A percentile compares a stretch with the other conserved stretches of the same genome.
phyloP scores from a whole-genome alignment of 2,797 vertebrate genomes.

The Poliocrania exsul region DNA sequence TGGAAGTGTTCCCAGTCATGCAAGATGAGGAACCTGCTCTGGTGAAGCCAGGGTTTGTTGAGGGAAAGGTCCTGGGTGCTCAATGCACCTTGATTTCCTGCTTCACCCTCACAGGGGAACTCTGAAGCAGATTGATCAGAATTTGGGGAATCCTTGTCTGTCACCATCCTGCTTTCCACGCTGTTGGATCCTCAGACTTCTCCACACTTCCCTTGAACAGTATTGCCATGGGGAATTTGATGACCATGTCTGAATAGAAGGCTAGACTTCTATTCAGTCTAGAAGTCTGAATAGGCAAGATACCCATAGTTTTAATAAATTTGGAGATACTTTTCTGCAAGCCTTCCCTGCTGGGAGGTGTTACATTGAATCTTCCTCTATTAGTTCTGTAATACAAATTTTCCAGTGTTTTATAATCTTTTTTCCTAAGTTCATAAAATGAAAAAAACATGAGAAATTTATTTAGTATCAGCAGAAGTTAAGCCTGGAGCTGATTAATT shows the following conservation, averaged over 20 bases:
- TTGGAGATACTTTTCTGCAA: background rate
- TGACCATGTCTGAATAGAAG: background rate
- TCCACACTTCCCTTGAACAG: background rate
- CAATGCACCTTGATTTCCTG: background rate
- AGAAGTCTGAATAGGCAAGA: too few species aligned
- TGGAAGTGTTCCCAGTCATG: background rate
- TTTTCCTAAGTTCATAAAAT: background rate
- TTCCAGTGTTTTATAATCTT: background rate
- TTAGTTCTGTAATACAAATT: background rate
- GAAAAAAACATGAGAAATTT: background rate
- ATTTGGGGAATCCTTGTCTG: background rate
- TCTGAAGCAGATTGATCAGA: background rate
- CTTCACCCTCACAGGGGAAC: background rate
- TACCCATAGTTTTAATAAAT: background rate
- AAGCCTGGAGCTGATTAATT: conserved; percentile 10
- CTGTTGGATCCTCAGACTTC: background rate
- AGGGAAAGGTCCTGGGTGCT: background rate
- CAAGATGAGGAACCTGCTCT: background rate
- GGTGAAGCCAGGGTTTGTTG: background rate
- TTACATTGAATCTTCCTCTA: background rate
- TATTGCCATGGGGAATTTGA: background rate
- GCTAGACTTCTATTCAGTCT: too few species aligned
- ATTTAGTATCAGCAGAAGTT: background rate
- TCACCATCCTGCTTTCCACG: background rate
- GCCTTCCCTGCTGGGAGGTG: background rate